phyloP scores from a whole-genome alignment of 2,113 vertebrate species.

The Sinosuthora webbiana region DNA sequence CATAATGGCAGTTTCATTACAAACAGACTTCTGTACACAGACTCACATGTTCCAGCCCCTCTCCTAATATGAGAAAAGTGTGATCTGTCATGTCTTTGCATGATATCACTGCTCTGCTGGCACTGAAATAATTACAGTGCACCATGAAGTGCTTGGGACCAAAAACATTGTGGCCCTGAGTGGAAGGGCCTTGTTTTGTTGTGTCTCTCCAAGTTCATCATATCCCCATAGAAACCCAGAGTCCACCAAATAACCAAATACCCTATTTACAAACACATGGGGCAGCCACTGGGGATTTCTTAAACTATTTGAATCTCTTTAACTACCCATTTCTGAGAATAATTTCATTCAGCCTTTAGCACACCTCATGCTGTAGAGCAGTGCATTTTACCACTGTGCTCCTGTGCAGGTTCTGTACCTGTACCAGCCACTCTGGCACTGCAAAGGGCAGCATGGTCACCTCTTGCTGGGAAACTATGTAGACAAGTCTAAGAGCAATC shows the following conservation, averaged over 20 bases:
- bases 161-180: not conserved
- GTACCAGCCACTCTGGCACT: not conserved
- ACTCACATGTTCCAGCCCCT: slow-evolving; percentile 10
- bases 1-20: slow-evolving; percentile 31
- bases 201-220: not conserved
- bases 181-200: not conserved
- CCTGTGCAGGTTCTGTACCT: not conserved
- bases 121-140: not conserved
- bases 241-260: not conserved
- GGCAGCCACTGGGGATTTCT: not conserved
- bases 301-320: not conserved
- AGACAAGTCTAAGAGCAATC: not conserved
- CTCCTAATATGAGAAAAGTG: slow-evolving; percentile 45
- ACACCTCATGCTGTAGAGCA: not conserved
- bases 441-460: not conserved
- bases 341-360: not conserved
- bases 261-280: not conserved
- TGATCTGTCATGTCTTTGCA: slow-evolving; percentile 44
- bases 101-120: slow-evolving; percentile 32
- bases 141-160: not conserved
- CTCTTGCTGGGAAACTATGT: not conserved
- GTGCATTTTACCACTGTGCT: not conserved
- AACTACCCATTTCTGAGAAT: not conserved
- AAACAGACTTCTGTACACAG: slow-evolving; percentile 16
- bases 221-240: not conserved